Conservation (phyloP, 2,888 invertebrate species). For the Clivina fossor region DNA sequence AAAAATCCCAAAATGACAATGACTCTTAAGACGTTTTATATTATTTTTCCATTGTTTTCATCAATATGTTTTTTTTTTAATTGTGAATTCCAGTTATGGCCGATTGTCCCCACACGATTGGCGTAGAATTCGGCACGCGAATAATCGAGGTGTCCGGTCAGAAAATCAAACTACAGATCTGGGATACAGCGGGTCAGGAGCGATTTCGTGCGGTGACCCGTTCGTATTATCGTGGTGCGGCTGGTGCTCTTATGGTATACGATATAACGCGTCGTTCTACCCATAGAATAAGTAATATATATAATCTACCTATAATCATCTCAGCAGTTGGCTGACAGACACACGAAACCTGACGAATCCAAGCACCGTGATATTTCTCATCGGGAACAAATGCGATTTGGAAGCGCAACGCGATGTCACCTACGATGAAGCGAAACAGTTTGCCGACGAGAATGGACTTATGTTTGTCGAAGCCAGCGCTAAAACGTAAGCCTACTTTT, state of each 20-base stretch:
- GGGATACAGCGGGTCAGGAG: conserved; percentile 98
- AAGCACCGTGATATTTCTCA: conserved; percentile 98
- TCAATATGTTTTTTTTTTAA: neutral
- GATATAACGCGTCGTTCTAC: conserved; percentile 94
- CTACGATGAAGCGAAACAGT: conserved; percentile 99
- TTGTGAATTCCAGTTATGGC: conserved; percentile 87
- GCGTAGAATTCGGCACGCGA: conserved; percentile 98
- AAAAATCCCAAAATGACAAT: too few species aligned
- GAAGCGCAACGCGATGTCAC: conserved; percentile 98
- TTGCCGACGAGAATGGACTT: conserved; percentile 98
- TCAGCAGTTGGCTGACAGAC: conserved; percentile 99
- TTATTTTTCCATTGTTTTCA: too few species aligned
- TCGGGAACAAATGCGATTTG: conserved; percentile 98
- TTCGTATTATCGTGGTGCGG: conserved; percentile 96
- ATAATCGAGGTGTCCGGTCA: conserved; percentile 99
- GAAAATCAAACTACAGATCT: conserved; percentile 99
- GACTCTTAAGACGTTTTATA: too few species aligned
- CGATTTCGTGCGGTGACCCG: conserved; percentile 96
- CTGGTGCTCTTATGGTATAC: conserved; percentile 97
- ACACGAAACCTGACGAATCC: conserved; percentile 99
- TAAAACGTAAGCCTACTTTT: conserved; percentile 78
- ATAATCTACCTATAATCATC: conserved; percentile 99
- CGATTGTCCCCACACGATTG: conserved; percentile 99
- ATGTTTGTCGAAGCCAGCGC: conserved; percentile 99
- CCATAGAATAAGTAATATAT: too few species aligned